These are phyloP conservation scores for Melanotaenia pygmaea DNA, from an alignment of 2,797 vertebrate species.

Conservation along the genomic window DNA sequence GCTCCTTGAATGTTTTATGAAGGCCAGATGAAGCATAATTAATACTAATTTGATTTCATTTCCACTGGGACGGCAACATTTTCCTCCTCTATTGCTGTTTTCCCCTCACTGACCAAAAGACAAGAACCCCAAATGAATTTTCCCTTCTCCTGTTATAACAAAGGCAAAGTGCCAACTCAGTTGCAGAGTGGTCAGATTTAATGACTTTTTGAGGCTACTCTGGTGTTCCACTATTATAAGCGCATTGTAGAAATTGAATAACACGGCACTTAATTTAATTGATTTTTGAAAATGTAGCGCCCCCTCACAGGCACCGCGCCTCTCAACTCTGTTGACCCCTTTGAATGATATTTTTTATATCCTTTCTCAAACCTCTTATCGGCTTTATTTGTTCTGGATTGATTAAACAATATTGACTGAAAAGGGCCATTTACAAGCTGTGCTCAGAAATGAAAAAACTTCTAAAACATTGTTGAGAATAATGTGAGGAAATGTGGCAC, in stretches of 20 bases:
- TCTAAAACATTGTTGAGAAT: neutral
- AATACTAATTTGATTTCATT: slow-evolving; percentile 77
- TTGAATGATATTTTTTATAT: slow-evolving; percentile 1
- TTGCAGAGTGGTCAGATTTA: slow-evolving; percentile 65
- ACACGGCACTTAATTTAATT: slow-evolving; percentile 69
- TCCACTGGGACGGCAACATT: slow-evolving; percentile 46
- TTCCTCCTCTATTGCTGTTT: slow-evolving; percentile 62
- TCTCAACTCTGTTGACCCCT: slow-evolving; percentile 49
- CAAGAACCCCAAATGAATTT: slow-evolving; percentile 50
- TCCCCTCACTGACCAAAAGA: slow-evolving; percentile 52
- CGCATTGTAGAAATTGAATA: slow-evolving; percentile 66
- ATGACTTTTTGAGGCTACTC: slow-evolving; percentile 69
- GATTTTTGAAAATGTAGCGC: slow-evolving; percentile 65
- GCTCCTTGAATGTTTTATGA: slow-evolving; percentile 70
- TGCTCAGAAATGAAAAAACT: neutral
- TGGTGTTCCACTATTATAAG: slow-evolving; percentile 54
- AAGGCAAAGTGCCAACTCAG: slow-evolving; percentile 67
- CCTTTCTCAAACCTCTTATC: neutral
- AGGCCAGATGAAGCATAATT: slow-evolving; percentile 79
- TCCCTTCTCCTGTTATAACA: slow-evolving; percentile 53
- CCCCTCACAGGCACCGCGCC: slow-evolving; percentile 42
- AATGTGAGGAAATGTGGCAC: neutral
- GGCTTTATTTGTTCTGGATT: slow-evolving; percentile 5
- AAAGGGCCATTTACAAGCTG: slow-evolving; percentile 9
- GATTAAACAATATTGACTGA: slow-evolving; percentile 20